Evolutionary conservation across 2,797 vertebrate genomes (phyloP).

Genomic region (Alexandromys oeconomus): DNA sequence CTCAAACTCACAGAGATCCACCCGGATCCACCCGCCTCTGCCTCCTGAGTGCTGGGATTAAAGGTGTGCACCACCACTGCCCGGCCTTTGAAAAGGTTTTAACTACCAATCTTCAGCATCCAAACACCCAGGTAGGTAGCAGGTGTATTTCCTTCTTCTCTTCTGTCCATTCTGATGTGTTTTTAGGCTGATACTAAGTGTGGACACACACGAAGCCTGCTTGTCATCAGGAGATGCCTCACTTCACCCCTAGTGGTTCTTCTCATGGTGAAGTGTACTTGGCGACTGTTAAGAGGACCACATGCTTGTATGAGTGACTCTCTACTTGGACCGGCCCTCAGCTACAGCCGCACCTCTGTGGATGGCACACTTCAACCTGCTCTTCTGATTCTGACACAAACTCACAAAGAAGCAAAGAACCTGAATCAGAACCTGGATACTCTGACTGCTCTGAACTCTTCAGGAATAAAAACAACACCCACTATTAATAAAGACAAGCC

Average conservation of each 20-base stretch:
- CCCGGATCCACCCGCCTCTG: too few species aligned
- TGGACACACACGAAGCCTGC: accelerated
- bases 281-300: background rate
- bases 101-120: background rate
- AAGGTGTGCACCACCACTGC: too few species aligned
- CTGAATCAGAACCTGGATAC: background rate
- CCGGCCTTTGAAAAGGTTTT: background rate
- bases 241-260: background rate
- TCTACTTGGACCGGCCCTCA: background rate
- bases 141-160: background rate
- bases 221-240: too few species aligned
- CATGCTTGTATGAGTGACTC: background rate
- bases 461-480: background rate
- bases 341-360: background rate
- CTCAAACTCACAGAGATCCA: too few species aligned
- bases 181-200: background rate
- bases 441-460: background rate
- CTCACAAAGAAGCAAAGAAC: background rate
- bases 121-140: accelerated
- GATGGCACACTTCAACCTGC: background rate
- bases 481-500: background rate
- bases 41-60: too few species aligned
- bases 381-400: background rate
- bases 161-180: background rate
- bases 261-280: background rate